Evolutionary conservation across 1,140 invertebrate species (phyloP), one percentile per base, ranked within the genome.

Genomic region (Argopecten irradians): DNA sequence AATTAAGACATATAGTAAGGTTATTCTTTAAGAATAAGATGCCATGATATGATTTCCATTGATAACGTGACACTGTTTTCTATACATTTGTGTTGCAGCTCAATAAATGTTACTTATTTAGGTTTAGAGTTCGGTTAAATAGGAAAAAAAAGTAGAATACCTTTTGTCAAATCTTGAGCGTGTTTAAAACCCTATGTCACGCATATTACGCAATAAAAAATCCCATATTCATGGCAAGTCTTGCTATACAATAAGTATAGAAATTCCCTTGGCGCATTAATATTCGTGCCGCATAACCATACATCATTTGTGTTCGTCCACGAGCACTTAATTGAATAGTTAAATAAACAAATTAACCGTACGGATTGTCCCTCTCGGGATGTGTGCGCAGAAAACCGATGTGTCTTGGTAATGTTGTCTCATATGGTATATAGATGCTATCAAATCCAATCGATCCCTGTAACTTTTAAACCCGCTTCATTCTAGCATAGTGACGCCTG

Each of bases 321-420:
- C n/a, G 55, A 71, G 55, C 55, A 71, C 55, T 71, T 71, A 71
- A 71, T 71, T 71, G 55, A 71, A n/a, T 71, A 71, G 55, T 71
- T 71, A 71, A 71, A 71, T 71, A 71, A 71, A 71, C 55, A 71
- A 71, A 71, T 71, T n/a, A 28, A 71, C 55, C 55, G 55, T 71
- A 28, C 1, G n/a, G n/a, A 71, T 71, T 28, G n/a, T 71, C n/a
- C 8, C 55, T n/a, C 55, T n/a, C 28, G 55, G 55, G 55, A 71
- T 28, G 55, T n/a, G 22, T 5, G 28, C 55, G 55, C 55, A 71
- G 22, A 1, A 71, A n/a, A 28, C 0, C 55, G 55, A 28, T 71
- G 43, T 46, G 55, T 71, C 55, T 71, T 71, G 22, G 55, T 71
- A n/a, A 71, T 71, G 55, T 71, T 71, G 28, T 16, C 5, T 71